Evolutionary conservation across 2,113 vertebrate genomes (phyloP).

Genomic region (Marmota monax): DNA sequence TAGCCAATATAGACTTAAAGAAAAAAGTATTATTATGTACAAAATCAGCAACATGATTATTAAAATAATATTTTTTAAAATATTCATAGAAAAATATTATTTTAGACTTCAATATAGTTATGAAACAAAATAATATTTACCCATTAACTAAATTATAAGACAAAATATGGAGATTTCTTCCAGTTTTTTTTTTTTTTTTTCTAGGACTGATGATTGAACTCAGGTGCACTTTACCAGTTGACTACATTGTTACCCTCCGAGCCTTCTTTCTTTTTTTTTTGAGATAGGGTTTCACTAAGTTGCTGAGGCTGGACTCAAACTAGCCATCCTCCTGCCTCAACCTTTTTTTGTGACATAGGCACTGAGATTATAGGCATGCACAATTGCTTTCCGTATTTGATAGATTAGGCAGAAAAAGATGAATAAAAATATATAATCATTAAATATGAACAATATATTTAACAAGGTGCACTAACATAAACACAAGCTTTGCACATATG

Average conservation of each 20-base stretch:
- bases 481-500: not conserved
- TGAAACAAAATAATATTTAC: not conserved
- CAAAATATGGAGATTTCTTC: not conserved
- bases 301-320: no score
- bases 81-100: not conserved
- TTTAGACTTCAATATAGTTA: not conserved
- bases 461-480: not conserved
- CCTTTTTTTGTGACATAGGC: no score
- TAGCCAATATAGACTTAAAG: not conserved
- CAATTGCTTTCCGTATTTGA: not conserved
- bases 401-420: not conserved
- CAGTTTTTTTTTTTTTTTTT: no score
- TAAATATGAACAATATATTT: slow-evolving; percentile 26
- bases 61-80: not conserved
- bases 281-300: no score
- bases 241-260: no score
- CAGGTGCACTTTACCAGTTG: no score
- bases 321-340: no score
- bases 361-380: no score
- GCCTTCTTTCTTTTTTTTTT: no score
- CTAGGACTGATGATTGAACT: no score
- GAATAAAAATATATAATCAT: not conserved
- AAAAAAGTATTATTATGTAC: not conserved
- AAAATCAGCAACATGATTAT: not conserved
- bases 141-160: not conserved